phyloP scores from a whole-genome alignment of 2,888 invertebrate genomes.

The Rotaria socialis region DNA sequence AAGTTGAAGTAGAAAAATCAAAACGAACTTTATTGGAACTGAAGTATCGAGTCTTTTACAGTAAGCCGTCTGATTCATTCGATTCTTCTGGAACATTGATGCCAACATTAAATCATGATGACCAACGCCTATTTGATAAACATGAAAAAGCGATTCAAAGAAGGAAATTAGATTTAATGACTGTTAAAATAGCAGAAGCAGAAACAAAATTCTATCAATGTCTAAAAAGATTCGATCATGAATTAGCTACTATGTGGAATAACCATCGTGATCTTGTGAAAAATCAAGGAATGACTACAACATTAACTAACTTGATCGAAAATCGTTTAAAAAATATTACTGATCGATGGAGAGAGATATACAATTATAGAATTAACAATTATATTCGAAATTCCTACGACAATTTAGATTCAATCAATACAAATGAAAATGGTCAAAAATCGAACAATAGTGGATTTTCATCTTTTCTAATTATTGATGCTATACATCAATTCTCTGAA shows the following conservation, averaged over 20 bases:
- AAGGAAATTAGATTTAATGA: not conserved
- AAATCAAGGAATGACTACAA: not conserved
- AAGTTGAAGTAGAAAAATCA: too few species aligned
- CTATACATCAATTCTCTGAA: not conserved
- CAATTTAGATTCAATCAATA: not conserved
- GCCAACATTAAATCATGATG: too few species aligned
- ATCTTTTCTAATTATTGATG: not conserved
- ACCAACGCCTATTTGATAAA: too few species aligned
- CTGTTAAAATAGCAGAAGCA: not conserved
- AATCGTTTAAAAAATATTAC: not conserved
- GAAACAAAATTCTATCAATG: not conserved
- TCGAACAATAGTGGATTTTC: too few species aligned
- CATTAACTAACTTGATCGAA: not conserved
- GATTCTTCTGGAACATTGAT: too few species aligned
- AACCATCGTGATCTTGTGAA: not conserved
- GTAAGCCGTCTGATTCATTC: too few species aligned
- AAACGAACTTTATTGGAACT: too few species aligned
- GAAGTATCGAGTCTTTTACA: too few species aligned
- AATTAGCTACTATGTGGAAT: not conserved
- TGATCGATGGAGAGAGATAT: not conserved
- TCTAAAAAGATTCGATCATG: not conserved
- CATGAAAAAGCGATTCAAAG: too few species aligned
- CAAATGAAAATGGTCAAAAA: too few species aligned
- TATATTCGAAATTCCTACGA: not conserved
- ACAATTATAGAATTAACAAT: not conserved